phyloP scores from a whole-genome alignment of 1,140 invertebrate genomes.

The Drosophila mayri region DNA sequence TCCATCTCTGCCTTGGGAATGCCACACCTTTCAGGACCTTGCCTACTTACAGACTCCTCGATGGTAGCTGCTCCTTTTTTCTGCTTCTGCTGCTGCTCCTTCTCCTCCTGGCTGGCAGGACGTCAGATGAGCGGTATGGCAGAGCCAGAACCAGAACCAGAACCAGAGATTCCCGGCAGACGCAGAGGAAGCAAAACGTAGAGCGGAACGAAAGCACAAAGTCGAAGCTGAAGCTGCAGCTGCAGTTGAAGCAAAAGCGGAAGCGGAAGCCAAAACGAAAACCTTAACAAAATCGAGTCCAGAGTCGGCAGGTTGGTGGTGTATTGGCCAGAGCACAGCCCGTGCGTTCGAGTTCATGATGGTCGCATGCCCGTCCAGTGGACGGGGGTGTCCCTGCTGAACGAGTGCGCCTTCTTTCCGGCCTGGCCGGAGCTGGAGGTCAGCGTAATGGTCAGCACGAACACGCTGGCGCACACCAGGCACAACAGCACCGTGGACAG shows the following conservation, averaged over 20 bases:
- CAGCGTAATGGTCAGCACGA: slow-evolving; percentile 90
- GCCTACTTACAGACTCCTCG: slow-evolving; percentile 62
- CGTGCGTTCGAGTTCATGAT: slow-evolving; percentile 66
- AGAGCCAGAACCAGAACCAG: slow-evolving; percentile 19
- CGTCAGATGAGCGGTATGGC: slow-evolving; percentile 9
- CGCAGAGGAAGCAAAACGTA: slow-evolving; percentile 39
- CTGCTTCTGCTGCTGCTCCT: background rate
- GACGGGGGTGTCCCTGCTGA: slow-evolving; percentile 86
- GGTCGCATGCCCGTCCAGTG: slow-evolving; percentile 84
- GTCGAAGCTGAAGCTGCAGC: slow-evolving; percentile 11
- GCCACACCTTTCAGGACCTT: slow-evolving; percentile 18
- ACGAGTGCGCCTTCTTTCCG: slow-evolving; percentile 88
- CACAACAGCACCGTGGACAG: slow-evolving; percentile 88
- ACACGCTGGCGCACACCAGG: slow-evolving; percentile 88
- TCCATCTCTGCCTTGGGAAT: slow-evolving; percentile 8
- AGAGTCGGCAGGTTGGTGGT: slow-evolving; percentile 22
- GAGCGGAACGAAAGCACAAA: slow-evolving; percentile 26
- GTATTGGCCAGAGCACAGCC: slow-evolving; percentile 22
- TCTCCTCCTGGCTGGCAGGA: slow-evolving; percentile 1
- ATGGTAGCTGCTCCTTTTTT: slow-evolving; percentile 19
- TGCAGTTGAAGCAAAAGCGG: slow-evolving; percentile 9
- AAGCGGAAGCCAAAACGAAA: slow-evolving; percentile 57
- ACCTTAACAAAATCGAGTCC: slow-evolving; percentile 39
- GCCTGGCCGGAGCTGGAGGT: slow-evolving; percentile 88
- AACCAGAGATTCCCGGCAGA: slow-evolving; percentile 8